Conservation (phyloP, 2,888 invertebrate genomes). For the Boloria euphrosyne region DNA sequence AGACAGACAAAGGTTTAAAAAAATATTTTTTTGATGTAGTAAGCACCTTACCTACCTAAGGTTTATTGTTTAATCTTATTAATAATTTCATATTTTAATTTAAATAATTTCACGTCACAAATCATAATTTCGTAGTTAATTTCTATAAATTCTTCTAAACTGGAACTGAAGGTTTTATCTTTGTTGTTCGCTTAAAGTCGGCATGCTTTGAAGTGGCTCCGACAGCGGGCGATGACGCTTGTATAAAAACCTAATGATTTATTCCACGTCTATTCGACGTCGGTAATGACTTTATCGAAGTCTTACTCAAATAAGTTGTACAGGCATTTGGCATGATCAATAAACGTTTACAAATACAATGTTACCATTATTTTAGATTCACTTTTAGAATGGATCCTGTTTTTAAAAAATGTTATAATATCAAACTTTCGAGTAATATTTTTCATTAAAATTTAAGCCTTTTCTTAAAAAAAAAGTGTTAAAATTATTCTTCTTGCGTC, state of each 20-base stretch:
- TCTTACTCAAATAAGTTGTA: conserved; percentile 13
- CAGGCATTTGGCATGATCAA: not conserved
- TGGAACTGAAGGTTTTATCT: not conserved
- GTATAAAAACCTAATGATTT: conserved; percentile 79
- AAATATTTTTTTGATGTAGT: too few relatives aligned
- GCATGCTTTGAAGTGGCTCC: conserved; percentile 41
- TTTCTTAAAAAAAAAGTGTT: too few relatives aligned
- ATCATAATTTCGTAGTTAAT: not conserved
- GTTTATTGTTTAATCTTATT: too few relatives aligned
- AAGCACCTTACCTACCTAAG: too few relatives aligned
- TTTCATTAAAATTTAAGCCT: too few relatives aligned
- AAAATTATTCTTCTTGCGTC: too few relatives aligned
- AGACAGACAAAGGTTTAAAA: too few relatives aligned
- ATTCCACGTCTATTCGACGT: conserved; percentile 47
- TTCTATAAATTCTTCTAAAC: not conserved
- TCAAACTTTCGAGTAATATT: too few relatives aligned
- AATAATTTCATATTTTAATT: not conserved
- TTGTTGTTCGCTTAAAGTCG: conserved; percentile 23
- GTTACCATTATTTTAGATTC: too few relatives aligned
- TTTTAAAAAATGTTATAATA: too few relatives aligned
- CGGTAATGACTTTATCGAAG: conserved; percentile 32
- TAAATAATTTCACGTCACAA: not conserved
- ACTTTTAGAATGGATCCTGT: too few relatives aligned
- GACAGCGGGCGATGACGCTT: conserved; percentile 76
- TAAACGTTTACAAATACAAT: too few relatives aligned